phyloP scores from a whole-genome alignment of 1,140 invertebrate species.

The Drosophila triauraria region DNA sequence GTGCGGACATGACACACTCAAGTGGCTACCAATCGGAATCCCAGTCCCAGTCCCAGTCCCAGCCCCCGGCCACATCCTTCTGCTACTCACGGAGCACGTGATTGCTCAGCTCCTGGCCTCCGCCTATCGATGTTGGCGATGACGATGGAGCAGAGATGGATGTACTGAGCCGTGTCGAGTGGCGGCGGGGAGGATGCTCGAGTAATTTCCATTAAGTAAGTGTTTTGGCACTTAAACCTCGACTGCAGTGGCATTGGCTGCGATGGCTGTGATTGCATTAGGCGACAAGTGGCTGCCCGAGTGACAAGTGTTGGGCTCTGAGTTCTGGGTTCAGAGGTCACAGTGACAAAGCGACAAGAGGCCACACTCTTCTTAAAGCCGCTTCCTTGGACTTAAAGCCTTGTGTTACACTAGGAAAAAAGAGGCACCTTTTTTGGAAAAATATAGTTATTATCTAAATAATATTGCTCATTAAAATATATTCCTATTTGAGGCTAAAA shows the following conservation, averaged over 20 bases:
- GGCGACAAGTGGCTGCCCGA: conserved; percentile 43
- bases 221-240: conserved; percentile 73
- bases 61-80: neutral
- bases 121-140: conserved; percentile 41
- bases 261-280: conserved; percentile 61
- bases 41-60: conserved; percentile 2
- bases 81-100: conserved; percentile 46
- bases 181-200: conserved; percentile 43
- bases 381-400: conserved; percentile 43
- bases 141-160: conserved; percentile 16
- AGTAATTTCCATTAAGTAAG: conserved; percentile 83
- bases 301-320: conserved; percentile 15
- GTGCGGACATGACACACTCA: conserved; percentile 81
- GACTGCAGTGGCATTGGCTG: conserved; percentile 66
- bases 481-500: neutral
- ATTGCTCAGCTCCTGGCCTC: conserved; percentile 63
- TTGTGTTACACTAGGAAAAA: neutral
- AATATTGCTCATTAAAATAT: neutral
- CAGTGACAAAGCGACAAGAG: neutral
- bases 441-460: no score
- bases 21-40: conserved; percentile 52
- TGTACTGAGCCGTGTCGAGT: conserved; percentile 57
- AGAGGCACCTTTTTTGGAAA: neutral
- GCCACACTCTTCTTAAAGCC: conserved; percentile 46
- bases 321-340: conserved; percentile 27